Evolutionary conservation across 2,888 invertebrate species (phyloP).

Genomic region (Trimorus sp.): DNA sequence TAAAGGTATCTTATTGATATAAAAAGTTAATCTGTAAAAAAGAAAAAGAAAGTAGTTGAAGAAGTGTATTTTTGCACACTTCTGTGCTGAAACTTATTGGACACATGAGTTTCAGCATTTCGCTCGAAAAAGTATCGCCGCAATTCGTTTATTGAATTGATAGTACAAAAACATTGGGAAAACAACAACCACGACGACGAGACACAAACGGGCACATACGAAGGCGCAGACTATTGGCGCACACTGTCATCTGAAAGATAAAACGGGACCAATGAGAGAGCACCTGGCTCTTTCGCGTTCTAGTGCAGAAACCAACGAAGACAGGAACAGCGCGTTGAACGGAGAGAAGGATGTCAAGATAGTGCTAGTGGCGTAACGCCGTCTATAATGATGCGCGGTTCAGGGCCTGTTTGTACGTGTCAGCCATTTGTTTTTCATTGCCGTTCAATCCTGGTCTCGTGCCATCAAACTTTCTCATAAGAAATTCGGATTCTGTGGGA

Average conservation of each 20-base stretch:
- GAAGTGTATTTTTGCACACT: too few relatives aligned
- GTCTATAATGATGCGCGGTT: slow-evolving; percentile 57
- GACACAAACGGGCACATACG: neutral
- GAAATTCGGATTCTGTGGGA: too few relatives aligned
- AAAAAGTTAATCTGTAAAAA: too few relatives aligned
- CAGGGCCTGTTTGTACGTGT: slow-evolving; percentile 13
- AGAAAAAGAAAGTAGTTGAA: too few relatives aligned
- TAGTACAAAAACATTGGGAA: slow-evolving; percentile 10
- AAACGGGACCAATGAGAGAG: slow-evolving; percentile 67
- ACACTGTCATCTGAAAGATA: slow-evolving; percentile 64
- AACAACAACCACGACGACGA: too few relatives aligned
- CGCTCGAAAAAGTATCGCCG: too few relatives aligned
- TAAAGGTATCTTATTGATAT: too few relatives aligned
- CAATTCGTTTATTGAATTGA: slow-evolving; percentile 23
- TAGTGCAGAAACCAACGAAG: slow-evolving; percentile 31
- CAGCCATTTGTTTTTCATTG: too few relatives aligned
- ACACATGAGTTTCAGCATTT: too few relatives aligned
- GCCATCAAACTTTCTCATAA: too few relatives aligned
- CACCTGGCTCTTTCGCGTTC: slow-evolving; percentile 66
- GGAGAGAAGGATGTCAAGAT: slow-evolving; percentile 20
- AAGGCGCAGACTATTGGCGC: slow-evolving; percentile 45
- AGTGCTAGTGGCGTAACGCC: slow-evolving; percentile 36
- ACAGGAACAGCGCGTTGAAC: slow-evolving; percentile 10
- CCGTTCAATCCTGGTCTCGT: too few relatives aligned
- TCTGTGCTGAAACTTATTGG: too few relatives aligned